These are phyloP conservation scores for Solenopsis fugax DNA, from an alignment of 1,140 invertebrate genomes.

Conservation along the genomic window DNA sequence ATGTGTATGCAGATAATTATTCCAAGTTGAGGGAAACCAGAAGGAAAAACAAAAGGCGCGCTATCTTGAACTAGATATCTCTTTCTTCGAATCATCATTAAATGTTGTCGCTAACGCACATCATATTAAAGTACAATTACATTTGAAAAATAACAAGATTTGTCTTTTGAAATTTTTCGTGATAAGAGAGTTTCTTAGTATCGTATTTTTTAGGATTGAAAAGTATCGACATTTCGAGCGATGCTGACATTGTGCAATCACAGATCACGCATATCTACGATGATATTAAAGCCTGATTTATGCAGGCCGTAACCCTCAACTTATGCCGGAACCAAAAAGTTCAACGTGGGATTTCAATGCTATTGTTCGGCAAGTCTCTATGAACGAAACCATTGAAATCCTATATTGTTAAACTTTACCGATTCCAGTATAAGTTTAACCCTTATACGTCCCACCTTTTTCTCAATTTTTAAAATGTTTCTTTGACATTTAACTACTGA, in stretches of 20 bases:
- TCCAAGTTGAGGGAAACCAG: neutral
- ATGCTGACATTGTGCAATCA: neutral
- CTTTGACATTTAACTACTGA: too few species aligned
- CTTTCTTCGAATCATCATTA: neutral
- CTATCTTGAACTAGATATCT: constrained; percentile 33
- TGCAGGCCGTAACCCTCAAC: too few species aligned
- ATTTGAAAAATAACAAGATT: neutral
- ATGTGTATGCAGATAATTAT: neutral
- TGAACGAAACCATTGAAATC: too few species aligned
- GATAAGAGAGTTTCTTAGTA: neutral
- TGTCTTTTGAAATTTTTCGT: neutral
- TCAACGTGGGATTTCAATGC: too few species aligned
- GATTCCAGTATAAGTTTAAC: too few species aligned
- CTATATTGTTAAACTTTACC: too few species aligned
- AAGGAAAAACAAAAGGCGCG: neutral
- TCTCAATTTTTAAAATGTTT: too few species aligned
- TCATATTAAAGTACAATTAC: constrained; percentile 5
- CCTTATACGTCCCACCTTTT: too few species aligned
- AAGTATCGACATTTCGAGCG: neutral
- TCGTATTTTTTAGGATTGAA: neutral
- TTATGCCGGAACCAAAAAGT: too few species aligned
- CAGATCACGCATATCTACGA: too few species aligned
- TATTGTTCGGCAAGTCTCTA: too few species aligned
- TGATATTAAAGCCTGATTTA: neutral
- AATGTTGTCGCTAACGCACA: neutral